Evolutionary conservation across 2,113 vertebrate genomes (phyloP).

Genomic region (Proteles cristata): DNA sequence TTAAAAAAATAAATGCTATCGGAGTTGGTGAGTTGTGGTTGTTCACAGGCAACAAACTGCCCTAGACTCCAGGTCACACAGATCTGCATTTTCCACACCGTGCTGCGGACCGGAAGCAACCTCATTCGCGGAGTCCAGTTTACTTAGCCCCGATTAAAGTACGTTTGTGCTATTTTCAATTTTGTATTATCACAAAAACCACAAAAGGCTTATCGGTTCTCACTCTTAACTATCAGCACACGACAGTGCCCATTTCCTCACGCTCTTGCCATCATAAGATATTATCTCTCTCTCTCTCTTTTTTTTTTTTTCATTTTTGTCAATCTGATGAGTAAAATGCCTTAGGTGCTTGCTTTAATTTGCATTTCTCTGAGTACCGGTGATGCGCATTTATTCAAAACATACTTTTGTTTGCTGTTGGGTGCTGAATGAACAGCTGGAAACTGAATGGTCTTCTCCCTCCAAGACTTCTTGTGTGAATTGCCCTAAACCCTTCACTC

Average conservation of each 20-base stretch:
- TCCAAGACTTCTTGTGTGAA: not conserved
- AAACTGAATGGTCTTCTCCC: not conserved
- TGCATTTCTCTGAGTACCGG: not conserved
- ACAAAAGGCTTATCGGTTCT: not conserved
- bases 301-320: not conserved
- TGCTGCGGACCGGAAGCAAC: not conserved
- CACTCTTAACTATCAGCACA: no score
- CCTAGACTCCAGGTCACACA: not conserved
- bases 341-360: not conserved
- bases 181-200: not conserved
- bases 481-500: not conserved
- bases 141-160: not conserved
- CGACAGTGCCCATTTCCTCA: not conserved
- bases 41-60: not conserved
- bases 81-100: not conserved
- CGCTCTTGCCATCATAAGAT: not conserved
- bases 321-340: not conserved
- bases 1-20: not conserved
- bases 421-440: not conserved
- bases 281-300: not conserved
- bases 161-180: not conserved
- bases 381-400: not conserved
- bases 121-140: not conserved
- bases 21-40: not conserved
- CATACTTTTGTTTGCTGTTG: not conserved